Conservation (phyloP, 2,888 invertebrate genomes). For the Helicoverpa assulta region DNA sequence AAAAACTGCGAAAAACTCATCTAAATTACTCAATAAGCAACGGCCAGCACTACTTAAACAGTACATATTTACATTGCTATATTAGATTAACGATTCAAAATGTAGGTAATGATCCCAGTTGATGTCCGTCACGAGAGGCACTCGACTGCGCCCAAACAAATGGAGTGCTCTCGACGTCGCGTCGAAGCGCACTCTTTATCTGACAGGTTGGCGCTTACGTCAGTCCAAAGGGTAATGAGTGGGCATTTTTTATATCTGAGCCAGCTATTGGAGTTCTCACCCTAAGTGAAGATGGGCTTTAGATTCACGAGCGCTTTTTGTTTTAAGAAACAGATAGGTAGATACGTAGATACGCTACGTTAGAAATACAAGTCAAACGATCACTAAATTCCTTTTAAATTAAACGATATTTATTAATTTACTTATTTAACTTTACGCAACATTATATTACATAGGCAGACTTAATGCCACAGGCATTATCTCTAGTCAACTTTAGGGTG, state of each 20-base stretch:
- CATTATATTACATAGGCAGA: too few species aligned
- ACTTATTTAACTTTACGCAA: too few species aligned
- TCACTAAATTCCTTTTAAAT: too few species aligned
- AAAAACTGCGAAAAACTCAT: too few species aligned
- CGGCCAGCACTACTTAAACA: background rate
- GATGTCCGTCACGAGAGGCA: constrained; percentile 51
- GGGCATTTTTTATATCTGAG: constrained; percentile 50
- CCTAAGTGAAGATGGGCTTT: constrained; percentile 28
- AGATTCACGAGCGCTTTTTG: constrained; percentile 6
- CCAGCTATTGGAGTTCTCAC: constrained; percentile 31
- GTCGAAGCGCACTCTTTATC: constrained; percentile 58
- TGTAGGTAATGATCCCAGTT: constrained; percentile 51
- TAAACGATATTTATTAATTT: too few species aligned
- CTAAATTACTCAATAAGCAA: background rate
- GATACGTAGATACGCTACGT: background rate
- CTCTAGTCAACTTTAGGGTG: too few species aligned
- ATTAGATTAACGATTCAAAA: constrained; percentile 21
- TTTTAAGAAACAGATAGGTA: background rate
- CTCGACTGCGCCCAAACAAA: constrained; percentile 69
- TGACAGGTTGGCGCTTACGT: constrained; percentile 63
- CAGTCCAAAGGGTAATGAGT: constrained; percentile 62
- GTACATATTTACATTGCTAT: background rate
- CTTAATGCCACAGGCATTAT: too few species aligned
- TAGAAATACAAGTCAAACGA: too few species aligned
- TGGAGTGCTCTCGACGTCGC: constrained; percentile 65